phyloP scores from a whole-genome alignment of 2,797 vertebrate species.

The Coranthus polyacanthus region DNA sequence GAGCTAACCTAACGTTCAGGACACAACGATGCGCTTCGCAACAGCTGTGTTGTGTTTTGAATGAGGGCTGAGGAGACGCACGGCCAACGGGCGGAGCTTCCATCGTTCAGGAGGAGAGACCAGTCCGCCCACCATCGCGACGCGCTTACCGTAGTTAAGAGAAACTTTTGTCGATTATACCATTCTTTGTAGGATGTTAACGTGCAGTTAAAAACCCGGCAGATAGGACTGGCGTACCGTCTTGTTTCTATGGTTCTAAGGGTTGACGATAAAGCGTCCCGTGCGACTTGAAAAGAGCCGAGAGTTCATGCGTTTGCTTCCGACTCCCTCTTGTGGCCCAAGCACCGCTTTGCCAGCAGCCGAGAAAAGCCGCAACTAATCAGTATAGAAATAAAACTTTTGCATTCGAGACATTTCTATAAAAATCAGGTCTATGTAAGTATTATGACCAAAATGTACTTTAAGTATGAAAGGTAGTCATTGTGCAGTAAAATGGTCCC shows the following conservation, averaged over 20 bases:
- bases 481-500: too few species aligned
- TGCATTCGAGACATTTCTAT: too few species aligned
- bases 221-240: neutral
- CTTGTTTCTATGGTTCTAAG: neutral
- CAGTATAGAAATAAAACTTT: too few species aligned
- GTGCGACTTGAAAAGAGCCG: constrained; percentile 28
- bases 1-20: constrained; percentile 35
- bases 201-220: neutral
- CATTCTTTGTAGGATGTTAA: neutral
- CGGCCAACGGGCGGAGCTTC: constrained; percentile 74
- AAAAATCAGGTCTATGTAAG: too few species aligned
- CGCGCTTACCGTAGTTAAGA: neutral
- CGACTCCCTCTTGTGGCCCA: constrained; percentile 60
- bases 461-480: too few species aligned
- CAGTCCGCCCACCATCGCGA: constrained; percentile 22
- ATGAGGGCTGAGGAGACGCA: constrained; percentile 84
- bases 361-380: too few species aligned
- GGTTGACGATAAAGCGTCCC: neutral
- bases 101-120: constrained; percentile 13
- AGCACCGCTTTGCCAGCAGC: neutral
- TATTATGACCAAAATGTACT: too few species aligned
- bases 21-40: constrained; percentile 64
- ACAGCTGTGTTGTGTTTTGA: constrained; percentile 86
- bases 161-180: neutral
- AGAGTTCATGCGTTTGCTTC: constrained; percentile 44